phyloP scores from a whole-genome alignment of 2,888 invertebrate species.

The Sinohyriopsis cumingii region DNA sequence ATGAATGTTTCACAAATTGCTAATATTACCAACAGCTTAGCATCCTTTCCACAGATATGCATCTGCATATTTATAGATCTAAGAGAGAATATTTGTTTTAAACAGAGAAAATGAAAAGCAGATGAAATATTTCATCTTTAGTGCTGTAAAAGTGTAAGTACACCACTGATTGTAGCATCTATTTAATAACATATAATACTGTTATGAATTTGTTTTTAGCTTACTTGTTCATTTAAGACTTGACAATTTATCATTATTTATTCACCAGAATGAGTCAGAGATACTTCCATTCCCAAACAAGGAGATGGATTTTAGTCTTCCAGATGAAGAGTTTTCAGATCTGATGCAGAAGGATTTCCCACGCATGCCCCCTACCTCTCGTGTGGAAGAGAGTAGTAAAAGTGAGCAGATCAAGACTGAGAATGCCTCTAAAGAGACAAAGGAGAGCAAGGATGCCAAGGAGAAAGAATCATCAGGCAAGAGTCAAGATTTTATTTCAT shows the following conservation, averaged over 20 bases:
- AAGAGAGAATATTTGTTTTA: no score
- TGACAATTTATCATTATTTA: constrained; percentile 8
- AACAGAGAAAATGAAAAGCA: no score
- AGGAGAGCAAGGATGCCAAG: constrained; percentile 2
- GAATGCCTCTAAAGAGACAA: constrained; percentile 4
- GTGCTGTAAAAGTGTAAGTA: no score
- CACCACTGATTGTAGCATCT: no score
- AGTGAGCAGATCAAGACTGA: constrained; percentile 4
- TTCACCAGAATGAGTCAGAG: constrained; percentile 67
- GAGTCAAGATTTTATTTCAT: not conserved
- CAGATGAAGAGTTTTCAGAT: constrained; percentile 46
- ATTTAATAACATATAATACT: no score
- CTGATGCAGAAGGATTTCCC: constrained; percentile 49
- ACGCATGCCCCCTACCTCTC: constrained; percentile 19
- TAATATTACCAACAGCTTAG: no score
- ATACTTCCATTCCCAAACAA: constrained; percentile 68
- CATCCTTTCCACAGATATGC: no score
- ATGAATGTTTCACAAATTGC: no score
- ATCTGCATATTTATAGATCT: no score
- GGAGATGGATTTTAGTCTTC: constrained; percentile 55
- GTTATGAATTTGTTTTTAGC: not conserved
- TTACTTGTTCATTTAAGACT: not conserved
- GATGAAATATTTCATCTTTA: no score
- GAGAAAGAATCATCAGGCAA: constrained; percentile 9
- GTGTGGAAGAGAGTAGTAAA: constrained; percentile 18